Percentiles rank a stretch among this genome's conserved stretches.
Conservation (phyloP, 1,140 invertebrate species). For the Calliopsis andreniformis region DNA sequence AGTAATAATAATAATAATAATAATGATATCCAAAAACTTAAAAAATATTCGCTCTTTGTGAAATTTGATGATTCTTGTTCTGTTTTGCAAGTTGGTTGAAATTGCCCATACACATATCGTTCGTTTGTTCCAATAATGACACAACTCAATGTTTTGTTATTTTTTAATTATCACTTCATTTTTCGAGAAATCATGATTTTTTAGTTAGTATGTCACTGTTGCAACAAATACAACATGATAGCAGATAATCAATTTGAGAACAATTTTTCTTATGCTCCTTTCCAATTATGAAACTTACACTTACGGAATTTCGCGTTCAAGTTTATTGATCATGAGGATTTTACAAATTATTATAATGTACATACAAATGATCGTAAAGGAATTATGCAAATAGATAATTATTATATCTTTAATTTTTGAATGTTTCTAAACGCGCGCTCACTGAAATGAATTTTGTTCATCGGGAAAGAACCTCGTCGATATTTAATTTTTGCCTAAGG, state of each 20-base stretch:
- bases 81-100: not conserved
- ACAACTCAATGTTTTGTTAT: not conserved
- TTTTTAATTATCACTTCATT: not conserved
- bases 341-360: not conserved
- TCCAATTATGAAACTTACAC: not conserved
- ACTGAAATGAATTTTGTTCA: conserved; percentile 8
- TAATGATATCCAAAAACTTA: not conserved
- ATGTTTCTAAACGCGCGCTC: not conserved
- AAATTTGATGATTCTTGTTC: not conserved
- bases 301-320: not conserved
- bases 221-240: too few species aligned
- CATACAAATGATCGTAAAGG: too few species aligned
- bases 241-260: not conserved
- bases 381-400: too few species aligned
- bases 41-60: not conserved
- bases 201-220: too few species aligned
- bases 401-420: conserved; percentile 6
- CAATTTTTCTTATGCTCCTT: not conserved
- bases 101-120: not conserved
- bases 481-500: conserved; percentile 28
- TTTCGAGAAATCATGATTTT: not conserved
- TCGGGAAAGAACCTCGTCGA: conserved; percentile 3
- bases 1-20: not conserved
- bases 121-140: too few species aligned
- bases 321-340: not conserved